These are phyloP conservation scores for Cryptotermes secundus DNA, from an alignment of 1,140 invertebrate genomes.

Conservation along the genomic window DNA sequence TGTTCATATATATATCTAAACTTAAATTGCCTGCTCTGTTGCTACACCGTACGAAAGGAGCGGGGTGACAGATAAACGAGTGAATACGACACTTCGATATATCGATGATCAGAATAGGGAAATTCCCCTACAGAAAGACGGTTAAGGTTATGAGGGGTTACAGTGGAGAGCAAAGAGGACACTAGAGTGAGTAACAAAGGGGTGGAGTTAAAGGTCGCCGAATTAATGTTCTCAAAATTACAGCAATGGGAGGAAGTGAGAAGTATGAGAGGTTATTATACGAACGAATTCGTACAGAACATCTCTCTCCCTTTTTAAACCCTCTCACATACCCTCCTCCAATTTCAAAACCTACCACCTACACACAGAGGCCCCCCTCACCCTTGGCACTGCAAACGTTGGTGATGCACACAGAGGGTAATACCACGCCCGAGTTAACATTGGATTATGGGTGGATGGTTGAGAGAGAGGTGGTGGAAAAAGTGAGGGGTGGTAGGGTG, in stretches of 20 bases:
- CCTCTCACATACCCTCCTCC: not conserved
- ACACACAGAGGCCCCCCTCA: not conserved
- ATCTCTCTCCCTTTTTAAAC: conserved; percentile 1
- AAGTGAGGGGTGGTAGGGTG: not conserved
- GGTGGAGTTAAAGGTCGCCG: conserved; percentile 10
- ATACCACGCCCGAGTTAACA: conserved; percentile 14
- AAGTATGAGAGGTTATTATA: not conserved
- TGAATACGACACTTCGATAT: not conserved
- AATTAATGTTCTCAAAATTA: conserved; percentile 20
- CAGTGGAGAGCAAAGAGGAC: conserved; percentile 1
- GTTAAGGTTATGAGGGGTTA: not conserved
- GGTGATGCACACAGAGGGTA: not conserved
- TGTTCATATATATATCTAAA: too few species aligned
- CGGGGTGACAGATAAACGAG: not conserved
- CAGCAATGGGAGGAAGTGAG: conserved; percentile 12
- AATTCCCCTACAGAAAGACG: not conserved
- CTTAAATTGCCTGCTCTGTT: too few species aligned
- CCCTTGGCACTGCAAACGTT: not conserved
- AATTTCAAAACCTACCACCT: not conserved
- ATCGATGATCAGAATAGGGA: not conserved
- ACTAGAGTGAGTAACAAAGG: not conserved
- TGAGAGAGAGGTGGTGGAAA: conserved; percentile 8
- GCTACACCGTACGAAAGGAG: not conserved
- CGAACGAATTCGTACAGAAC: conserved; percentile 10
- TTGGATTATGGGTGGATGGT: conserved; percentile 15